Evolutionary conservation across 92 coral and sea anemone species (phyloP), one percentile per base, ranked within the genome.

Genomic region (Anthopleura xanthogrammica): DNA sequence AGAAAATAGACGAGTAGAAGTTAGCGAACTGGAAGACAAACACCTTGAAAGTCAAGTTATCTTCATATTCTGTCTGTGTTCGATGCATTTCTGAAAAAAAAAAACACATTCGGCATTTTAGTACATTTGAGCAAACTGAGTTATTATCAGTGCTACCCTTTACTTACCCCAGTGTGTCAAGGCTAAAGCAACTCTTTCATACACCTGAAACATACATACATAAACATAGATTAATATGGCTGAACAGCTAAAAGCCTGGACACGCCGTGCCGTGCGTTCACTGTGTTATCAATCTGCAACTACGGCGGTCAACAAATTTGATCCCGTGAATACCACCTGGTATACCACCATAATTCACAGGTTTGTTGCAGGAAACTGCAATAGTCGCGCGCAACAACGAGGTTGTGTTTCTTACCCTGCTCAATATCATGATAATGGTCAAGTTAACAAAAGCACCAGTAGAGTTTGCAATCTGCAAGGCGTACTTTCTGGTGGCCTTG

Each of bases 401-500:
- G 36, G 36, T 29, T 29, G 54, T 60, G 22, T n/a, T 62, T 75
- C 96, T 82, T 65, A 96, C 99, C 93, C 99, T 92, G 80, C 99
- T 96, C 16, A 96, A 94, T 40, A 96, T 96, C 99, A 96, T 96
- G 80, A 96, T 96, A 54, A 95, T 96, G 72, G 94, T 94, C 95
- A 96, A 94, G 95, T 96, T 96, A 41, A 96, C 99, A 75, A 96
- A 92, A 57, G 99, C 99, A 46, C 99, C 99, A 12, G 99, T 90
- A 64, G 92, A 88, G 88, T 96, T 96, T 22, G 99, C 99, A 54
- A 96, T 96, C 86, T 96, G 99, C 60, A 88, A 92, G 22, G 99
- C 99, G 79, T 95, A 92, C 17, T 90, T 92, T 64, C 98, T 92
- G 54, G 99, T 96, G 0, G 97, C 82, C 17, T 98, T 90, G 75